Evolutionary conservation across 2,113 vertebrate genomes (phyloP), one percentile per base, ranked within the genome.

Genomic region (Spea bombifrons): DNA sequence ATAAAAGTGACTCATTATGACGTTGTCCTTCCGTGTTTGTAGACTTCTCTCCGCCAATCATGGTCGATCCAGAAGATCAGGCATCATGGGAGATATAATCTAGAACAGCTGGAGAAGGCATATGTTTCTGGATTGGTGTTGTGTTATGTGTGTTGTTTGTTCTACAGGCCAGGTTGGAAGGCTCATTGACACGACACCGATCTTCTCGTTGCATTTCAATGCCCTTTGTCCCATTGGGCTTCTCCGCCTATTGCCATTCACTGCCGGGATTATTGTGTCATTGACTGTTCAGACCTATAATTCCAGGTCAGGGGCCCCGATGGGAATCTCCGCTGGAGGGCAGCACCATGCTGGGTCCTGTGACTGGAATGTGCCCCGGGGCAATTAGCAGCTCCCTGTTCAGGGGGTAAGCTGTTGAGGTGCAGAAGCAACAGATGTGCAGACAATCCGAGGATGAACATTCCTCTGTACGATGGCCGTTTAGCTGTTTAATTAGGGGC

Each of bases 281-380:
- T 30, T 75, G 64, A 16, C 75, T 68, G 64, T 52, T 52, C 3
- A 17, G n/a, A 49, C 17, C 61, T 66, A 15, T 61, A 75, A 67
- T 47, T 52, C 46, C 45, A 30, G 43, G 69, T 66, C 3, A 65
- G n/a, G 59, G 48, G 9, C 68, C 68, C 57, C 50, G 55, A 65
- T 72, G 68, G n/a, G 57, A 71, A 64, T 75, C 44, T 55, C 55
- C 57, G 55, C 68, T n/a, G n/a, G 4, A 67, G 67, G 53, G 59
- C 45, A 44, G 53, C 17, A 71, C 17, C 68, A 64, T 71, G 30
- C 59, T 64, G 57, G 46, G 59, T 78, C 69, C 76, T 73, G 61
- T 47, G 59, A 49, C 17, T 78, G 70, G 61, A 59, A 73, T 79
- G 69, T 47, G 69, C 70, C 15, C 63, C 45, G 48, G 6, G 69